phyloP scores from a whole-genome alignment of 2,888 invertebrate genomes.

The Morpho achilles region DNA sequence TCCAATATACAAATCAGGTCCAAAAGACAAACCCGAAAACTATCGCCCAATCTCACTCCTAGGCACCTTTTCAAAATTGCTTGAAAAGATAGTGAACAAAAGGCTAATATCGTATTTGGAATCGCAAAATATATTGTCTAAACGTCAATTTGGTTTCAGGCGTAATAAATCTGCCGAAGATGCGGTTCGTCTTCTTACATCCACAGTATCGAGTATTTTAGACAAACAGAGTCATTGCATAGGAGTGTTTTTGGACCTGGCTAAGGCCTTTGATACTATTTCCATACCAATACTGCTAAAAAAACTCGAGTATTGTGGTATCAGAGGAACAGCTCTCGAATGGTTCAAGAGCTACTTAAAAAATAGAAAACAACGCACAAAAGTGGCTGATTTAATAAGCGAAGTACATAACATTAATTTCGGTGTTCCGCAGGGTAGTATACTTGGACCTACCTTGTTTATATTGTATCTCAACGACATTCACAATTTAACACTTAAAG shows the following conservation, averaged over 20 bases:
- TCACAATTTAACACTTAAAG: not conserved
- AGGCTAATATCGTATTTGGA: constrained; percentile 14
- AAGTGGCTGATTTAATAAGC: constrained; percentile 5
- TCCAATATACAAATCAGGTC: not conserved
- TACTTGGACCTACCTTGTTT: constrained; percentile 18
- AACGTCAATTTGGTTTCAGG: constrained; percentile 20
- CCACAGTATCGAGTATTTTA: constrained; percentile 6
- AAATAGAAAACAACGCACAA: constrained; percentile 6
- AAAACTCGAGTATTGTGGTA: constrained; percentile 9
- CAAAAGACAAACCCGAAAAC: not conserved
- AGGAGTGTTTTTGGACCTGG: constrained; percentile 19
- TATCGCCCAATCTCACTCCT: constrained; percentile 1
- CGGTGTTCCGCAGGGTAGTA: too few species aligned
- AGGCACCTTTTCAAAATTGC: constrained; percentile 1
- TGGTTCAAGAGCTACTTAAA: constrained; percentile 6
- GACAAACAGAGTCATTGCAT: constrained; percentile 9
- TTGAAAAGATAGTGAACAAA: constrained; percentile 1
- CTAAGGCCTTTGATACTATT: constrained; percentile 20
- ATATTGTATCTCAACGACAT: constrained; percentile 16
- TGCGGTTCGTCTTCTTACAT: constrained; percentile 10
- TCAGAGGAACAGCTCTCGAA: constrained; percentile 15
- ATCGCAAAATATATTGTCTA: constrained; percentile 10
- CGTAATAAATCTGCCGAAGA: constrained; percentile 18
- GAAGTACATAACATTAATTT: constrained; percentile 1
- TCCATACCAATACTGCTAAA: constrained; percentile 2